Percentiles rank a stretch among this genome's conserved stretches.
These are phyloP conservation scores for Nothoprocta perdicaria DNA, from an alignment of 2,113 vertebrate species.

Conservation along the genomic window DNA sequence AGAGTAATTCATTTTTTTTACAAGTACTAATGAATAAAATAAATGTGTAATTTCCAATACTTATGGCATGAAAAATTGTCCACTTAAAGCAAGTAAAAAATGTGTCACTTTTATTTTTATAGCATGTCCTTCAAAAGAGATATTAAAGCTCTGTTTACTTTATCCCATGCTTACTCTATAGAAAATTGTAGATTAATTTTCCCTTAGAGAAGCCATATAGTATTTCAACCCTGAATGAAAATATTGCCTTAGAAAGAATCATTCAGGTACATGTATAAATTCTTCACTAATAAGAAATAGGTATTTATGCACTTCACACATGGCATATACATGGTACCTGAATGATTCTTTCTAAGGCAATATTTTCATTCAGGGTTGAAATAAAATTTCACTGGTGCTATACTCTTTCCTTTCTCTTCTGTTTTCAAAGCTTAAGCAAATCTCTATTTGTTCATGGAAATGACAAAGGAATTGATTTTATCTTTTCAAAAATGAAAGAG, in stretches of 20 bases:
- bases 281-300: constrained; percentile 30
- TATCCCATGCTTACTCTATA: not conserved
- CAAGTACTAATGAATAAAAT: constrained; percentile 65
- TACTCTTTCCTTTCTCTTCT: not conserved
- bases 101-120: constrained; percentile 45
- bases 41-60: constrained; percentile 58
- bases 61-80: constrained; percentile 41
- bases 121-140: constrained; percentile 32
- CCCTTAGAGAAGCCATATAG: constrained; percentile 25
- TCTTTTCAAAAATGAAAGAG: not conserved
- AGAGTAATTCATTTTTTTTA: constrained; percentile 57
- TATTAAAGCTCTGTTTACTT: constrained; percentile 63
- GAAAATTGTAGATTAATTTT: constrained; percentile 40
- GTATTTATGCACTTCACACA: constrained; percentile 9
- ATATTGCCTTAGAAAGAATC: constrained; percentile 46
- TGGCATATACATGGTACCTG: not conserved
- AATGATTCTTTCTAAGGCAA: too few relatives aligned
- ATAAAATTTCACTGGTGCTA: not conserved
- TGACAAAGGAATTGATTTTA: not conserved
- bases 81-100: constrained; percentile 60
- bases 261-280: constrained; percentile 29
- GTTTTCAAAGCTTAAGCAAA: not conserved
- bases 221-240: constrained; percentile 27
- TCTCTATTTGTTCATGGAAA: not conserved
- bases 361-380: too few relatives aligned